Evolutionary conservation across 2,797 vertebrate species (phyloP).

Genomic region (Ceryle rudis): DNA sequence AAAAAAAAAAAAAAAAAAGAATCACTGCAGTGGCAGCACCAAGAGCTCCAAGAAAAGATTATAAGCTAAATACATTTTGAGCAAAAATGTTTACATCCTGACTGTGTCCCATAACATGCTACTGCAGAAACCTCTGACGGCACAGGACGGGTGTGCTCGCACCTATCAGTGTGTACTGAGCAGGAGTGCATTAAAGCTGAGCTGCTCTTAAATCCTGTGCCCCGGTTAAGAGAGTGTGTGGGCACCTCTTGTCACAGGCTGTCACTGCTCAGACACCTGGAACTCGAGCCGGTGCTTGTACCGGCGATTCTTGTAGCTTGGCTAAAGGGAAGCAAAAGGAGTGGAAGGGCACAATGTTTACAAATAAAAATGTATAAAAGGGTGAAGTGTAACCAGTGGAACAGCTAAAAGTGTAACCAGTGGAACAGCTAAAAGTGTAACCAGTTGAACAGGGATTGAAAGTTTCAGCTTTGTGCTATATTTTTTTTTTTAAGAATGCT

Average conservation of each 20-base stretch:
- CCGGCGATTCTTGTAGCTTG: too few relatives aligned
- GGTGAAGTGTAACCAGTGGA: background rate
- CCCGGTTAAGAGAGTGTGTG: background rate
- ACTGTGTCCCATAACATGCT: background rate
- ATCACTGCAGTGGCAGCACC: background rate
- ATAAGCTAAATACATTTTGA: background rate
- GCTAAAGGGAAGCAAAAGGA: background rate
- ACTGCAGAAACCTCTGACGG: background rate
- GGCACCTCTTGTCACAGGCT: background rate
- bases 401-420: background rate
- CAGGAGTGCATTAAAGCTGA: background rate
- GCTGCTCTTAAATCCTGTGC: background rate
- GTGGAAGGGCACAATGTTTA: background rate
- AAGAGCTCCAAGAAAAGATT: background rate
- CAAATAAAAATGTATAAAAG: background rate
- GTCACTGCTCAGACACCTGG: background rate
- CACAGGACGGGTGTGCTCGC: background rate
- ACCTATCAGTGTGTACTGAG: background rate
- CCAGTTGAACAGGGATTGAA: background rate
- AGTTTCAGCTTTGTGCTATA: background rate
- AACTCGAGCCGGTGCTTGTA: background rate
- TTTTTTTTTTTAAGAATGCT: background rate
- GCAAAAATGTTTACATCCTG: background rate
- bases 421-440: background rate
- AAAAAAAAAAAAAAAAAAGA: background rate